Percentiles rank a stretch among this genome's conserved stretches.
Conservation (phyloP, 2,797 vertebrate genomes). For the Rhodeus uyekii region DNA sequence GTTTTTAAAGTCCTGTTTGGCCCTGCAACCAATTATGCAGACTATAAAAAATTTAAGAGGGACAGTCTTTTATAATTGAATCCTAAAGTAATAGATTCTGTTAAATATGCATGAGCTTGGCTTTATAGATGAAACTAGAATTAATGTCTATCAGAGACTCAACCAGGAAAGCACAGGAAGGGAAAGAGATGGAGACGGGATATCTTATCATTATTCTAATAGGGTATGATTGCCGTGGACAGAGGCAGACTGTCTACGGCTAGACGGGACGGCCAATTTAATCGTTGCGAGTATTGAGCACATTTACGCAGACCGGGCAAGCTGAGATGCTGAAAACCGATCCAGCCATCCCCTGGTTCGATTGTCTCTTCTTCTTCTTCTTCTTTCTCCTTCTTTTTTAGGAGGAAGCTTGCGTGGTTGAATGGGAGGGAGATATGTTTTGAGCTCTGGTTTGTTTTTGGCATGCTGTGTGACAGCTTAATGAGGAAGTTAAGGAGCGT, state of each 20-base stretch:
- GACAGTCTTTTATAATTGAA: constrained; percentile 86
- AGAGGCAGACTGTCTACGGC: constrained; percentile 58
- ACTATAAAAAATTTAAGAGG: constrained; percentile 82
- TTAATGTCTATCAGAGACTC: constrained; percentile 82
- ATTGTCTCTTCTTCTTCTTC: constrained; percentile 19
- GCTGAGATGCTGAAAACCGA: constrained; percentile 31
- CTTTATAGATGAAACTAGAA: constrained; percentile 84
- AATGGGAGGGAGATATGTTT: constrained; percentile 40
- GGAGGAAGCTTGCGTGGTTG: constrained; percentile 39
- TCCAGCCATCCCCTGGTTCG: background rate
- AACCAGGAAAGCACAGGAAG: constrained; percentile 68
- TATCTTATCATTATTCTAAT: constrained; percentile 81
- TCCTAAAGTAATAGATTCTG: constrained; percentile 86
- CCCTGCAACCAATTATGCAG: constrained; percentile 82
- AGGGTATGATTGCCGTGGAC: constrained; percentile 73
- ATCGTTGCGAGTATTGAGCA: constrained; percentile 33
- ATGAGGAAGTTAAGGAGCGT: constrained; percentile 50
- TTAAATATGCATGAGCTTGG: constrained; percentile 83
- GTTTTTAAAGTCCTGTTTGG: constrained; percentile 74
- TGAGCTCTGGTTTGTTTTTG: constrained; percentile 49
- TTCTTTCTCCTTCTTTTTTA: no score
- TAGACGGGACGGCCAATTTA: constrained; percentile 14
- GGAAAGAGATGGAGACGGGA: constrained; percentile 65
- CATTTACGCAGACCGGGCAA: constrained; percentile 19
- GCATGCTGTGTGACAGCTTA: constrained; percentile 47